These are phyloP conservation scores for Lepidurus apus DNA, from an alignment of 1,140 invertebrate genomes.

Conservation along the genomic window DNA sequence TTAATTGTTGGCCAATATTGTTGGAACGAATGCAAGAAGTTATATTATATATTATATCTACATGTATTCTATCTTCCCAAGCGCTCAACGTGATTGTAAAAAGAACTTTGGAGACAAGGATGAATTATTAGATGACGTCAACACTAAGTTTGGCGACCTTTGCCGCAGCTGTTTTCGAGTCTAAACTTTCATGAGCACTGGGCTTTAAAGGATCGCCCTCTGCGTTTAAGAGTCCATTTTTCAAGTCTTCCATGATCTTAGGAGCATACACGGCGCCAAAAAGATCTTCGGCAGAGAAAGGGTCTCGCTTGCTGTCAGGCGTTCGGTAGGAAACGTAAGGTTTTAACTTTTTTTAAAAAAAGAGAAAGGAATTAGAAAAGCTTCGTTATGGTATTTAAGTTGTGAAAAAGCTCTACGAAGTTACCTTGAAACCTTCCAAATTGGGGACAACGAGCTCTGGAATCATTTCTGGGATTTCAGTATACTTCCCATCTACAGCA, in stretches of 20 bases:
- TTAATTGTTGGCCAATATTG: conserved; percentile 22
- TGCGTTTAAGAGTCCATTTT: conserved; percentile 60
- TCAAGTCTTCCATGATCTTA: conserved; percentile 74
- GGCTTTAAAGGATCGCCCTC: conserved; percentile 65
- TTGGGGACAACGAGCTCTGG: conserved; percentile 89
- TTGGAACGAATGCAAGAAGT: conserved; percentile 6
- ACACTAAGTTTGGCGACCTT: conserved; percentile 65
- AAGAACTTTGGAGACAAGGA: not conserved
- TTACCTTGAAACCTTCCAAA: conserved; percentile 62
- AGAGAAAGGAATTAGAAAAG: conserved; percentile 33
- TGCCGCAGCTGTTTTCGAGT: conserved; percentile 61
- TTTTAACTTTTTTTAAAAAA: conserved; percentile 56
- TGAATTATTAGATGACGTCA: conserved; percentile 60
- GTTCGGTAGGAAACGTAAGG: conserved; percentile 87
- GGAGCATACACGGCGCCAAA: conserved; percentile 74
- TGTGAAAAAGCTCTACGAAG: not conserved
- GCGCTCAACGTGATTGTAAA: conserved; percentile 24
- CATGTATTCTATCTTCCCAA: conserved; percentile 20
- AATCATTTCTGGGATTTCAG: conserved; percentile 76
- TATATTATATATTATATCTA: conserved; percentile 19
- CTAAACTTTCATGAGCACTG: conserved; percentile 62
- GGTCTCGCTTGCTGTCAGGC: conserved; percentile 63
- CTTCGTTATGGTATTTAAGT: not conserved
- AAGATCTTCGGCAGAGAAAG: conserved; percentile 76
- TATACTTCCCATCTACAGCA: conserved; percentile 51